Percentiles rank a stretch among this genome's conserved stretches.
Conservation (phyloP, 2,113 vertebrate genomes). For the Taurulus bubalis region DNA sequence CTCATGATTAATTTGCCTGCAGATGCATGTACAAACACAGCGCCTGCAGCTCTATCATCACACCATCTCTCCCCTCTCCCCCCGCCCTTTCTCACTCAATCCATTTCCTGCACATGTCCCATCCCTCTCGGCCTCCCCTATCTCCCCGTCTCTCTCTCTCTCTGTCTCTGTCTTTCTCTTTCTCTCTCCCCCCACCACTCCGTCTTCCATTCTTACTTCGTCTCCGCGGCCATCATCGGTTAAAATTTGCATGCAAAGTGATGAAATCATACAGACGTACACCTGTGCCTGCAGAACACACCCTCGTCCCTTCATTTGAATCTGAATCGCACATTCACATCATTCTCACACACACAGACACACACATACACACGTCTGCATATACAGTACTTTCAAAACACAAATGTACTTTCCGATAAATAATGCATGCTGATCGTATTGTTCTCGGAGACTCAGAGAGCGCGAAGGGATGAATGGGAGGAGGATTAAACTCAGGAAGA, state of each 20-base stretch:
- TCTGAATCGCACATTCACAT: constrained; percentile 33
- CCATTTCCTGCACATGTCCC: constrained; percentile 56
- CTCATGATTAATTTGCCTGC: constrained; percentile 78
- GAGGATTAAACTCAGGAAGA: constrained; percentile 15
- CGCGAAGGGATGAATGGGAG: constrained; percentile 10
- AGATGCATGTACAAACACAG: constrained; percentile 74
- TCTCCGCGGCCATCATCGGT: constrained; percentile 23
- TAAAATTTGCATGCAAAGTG: constrained; percentile 76
- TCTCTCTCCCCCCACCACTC: not conserved
- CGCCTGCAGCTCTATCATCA: constrained; percentile 67
- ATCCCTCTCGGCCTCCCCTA: constrained; percentile 25
- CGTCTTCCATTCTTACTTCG: not conserved
- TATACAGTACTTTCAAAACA: constrained; percentile 35
- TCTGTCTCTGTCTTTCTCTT: constrained; percentile 11
- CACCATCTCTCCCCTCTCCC: constrained; percentile 53
- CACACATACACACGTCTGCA: not conserved
- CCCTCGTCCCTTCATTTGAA: constrained; percentile 45
- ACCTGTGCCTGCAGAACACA: constrained; percentile 70
- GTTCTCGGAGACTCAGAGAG: constrained; percentile 46
- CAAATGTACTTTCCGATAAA: constrained; percentile 61
- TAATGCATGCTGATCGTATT: constrained; percentile 70
- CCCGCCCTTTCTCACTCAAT: constrained; percentile 37
- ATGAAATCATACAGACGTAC: constrained; percentile 66
- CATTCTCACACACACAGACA: constrained; percentile 2
- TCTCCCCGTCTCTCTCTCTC: not conserved